phyloP scores from a whole-genome alignment of 2,888 invertebrate species.

The Athripsodes cinereus region DNA sequence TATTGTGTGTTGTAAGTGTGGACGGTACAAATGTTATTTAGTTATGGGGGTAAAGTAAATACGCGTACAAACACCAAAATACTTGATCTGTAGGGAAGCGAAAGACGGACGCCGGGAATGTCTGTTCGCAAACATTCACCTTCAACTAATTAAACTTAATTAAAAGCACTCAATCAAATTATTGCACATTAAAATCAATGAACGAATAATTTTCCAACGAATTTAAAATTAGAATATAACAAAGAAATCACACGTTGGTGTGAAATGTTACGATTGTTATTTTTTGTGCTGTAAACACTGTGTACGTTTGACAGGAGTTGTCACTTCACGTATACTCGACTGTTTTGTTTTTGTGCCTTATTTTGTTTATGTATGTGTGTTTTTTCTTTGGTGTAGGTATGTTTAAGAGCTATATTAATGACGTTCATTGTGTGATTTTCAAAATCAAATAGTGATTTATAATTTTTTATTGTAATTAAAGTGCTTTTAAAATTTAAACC shows the following conservation, averaged over 20 bases:
- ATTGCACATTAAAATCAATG: too few relatives aligned
- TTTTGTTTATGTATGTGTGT: not conserved
- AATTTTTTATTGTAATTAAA: too few relatives aligned
- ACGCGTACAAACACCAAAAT: slow-evolving; percentile 25
- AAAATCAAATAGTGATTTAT: too few relatives aligned
- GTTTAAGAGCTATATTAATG: not conserved
- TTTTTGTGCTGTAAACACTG: not conserved
- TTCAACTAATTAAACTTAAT: not conserved
- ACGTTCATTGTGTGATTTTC: too few relatives aligned
- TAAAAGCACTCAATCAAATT: too few relatives aligned
- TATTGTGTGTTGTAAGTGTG: too few relatives aligned
- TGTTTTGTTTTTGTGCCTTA: not conserved
- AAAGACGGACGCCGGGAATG: slow-evolving; percentile 13
- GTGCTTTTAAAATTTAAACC: too few relatives aligned
- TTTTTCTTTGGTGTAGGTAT: not conserved
- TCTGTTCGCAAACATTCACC: not conserved
- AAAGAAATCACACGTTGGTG: too few relatives aligned
- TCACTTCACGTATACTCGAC: not conserved
- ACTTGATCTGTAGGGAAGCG: slow-evolving; percentile 20
- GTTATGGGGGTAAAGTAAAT: slow-evolving; percentile 25
- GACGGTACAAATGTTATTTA: slow-evolving; percentile 1
- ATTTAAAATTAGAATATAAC: too few relatives aligned
- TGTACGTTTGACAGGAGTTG: not conserved
- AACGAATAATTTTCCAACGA: too few relatives aligned
- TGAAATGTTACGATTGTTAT: not conserved